Evolutionary conservation across 2,888 invertebrate species (phyloP), one percentile per base, ranked within the genome.

Genomic region (Gastrophysa polygoni): DNA sequence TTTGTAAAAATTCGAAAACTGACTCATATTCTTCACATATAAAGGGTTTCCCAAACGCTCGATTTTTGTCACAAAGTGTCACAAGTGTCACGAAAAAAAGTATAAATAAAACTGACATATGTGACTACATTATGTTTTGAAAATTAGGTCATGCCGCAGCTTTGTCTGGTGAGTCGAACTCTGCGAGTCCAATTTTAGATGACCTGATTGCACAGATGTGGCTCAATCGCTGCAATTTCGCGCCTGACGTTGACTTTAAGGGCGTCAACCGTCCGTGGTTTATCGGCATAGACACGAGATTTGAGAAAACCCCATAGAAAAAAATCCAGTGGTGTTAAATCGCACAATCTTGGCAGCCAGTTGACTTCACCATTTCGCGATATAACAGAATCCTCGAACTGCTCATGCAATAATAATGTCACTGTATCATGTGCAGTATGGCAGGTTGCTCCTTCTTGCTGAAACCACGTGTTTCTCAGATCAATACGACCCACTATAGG

Each of bases 141-240:
- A 50, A 50, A 50, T 49, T 18, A 49, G 17, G 14, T 49, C 43
- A 43, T 18, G 34, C 32, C 34, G 49, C 49, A 21, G 49, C 49
- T 49, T 18, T 49, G 54, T 16, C 34, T 20, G 54, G 32, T 54
- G 11, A 16, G 34, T 32, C 48, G 43, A 21, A 70, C 71, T 63
- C 67, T 68, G 67, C 59, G 62, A 56, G 69, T 71, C 71, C 61
- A 76, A 72, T 76, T 75, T 75, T 75, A 68, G 61, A 75, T 75
- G 66, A 75, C 68, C 73, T 64, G 73, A 57, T 59, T 68, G 73
- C 74, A 76, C 74, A 72, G 47, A 76, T n/a, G n/a, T n/a, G n/a
- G n/a, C n/a, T n/a, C n/a, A n/a, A n/a, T 76, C 75, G 73, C 70
- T 71, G 61, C 70, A 64, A 74, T 74, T 70, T 68, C 49, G 50